Evolutionary conservation across 2,797 vertebrate genomes (phyloP).

Genomic region (Sebastes taczanowskii): DNA sequence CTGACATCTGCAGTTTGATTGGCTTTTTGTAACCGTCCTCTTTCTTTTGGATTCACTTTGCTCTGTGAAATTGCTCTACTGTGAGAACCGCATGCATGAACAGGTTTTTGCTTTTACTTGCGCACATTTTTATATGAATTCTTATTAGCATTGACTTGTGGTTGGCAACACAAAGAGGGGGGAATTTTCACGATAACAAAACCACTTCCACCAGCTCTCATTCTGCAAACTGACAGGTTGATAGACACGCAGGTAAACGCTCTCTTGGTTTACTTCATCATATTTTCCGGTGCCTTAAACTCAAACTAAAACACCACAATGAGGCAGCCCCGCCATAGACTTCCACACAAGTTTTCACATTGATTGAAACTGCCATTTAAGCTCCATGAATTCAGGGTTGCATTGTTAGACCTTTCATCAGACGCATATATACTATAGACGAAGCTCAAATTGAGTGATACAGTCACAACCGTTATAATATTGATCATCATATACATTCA

Average conservation of each 20-base stretch:
- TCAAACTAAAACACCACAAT: slow-evolving; percentile 5
- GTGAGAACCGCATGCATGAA: slow-evolving; percentile 12
- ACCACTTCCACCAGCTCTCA: not conserved
- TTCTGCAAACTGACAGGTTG: slow-evolving; percentile 33
- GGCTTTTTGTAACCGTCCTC: not conserved
- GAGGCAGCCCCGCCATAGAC: not conserved
- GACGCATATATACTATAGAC: too few species aligned
- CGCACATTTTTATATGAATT: slow-evolving; percentile 18
- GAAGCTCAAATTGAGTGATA: not conserved
- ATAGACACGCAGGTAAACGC: slow-evolving; percentile 26
- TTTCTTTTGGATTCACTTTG: slow-evolving; percentile 9
- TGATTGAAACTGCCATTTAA: not conserved
- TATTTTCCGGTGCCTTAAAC: not conserved
- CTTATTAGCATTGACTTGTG: slow-evolving; percentile 22
- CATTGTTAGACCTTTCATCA: not conserved
- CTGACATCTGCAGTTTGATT: slow-evolving; percentile 16
- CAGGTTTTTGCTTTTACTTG: slow-evolving; percentile 5
- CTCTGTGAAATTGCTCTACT: slow-evolving; percentile 13
- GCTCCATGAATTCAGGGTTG: not conserved
- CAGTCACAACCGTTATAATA: not conserved
- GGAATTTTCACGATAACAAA: slow-evolving; percentile 11
- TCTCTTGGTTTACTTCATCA: not conserved
- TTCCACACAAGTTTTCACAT: not conserved
- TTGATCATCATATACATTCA: not conserved
- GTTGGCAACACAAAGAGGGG: slow-evolving; percentile 5